Percentiles rank a stretch among this genome's conserved stretches.
Conservation (phyloP, 2,797 vertebrate genomes). For the Enteromius radiatus region DNA sequence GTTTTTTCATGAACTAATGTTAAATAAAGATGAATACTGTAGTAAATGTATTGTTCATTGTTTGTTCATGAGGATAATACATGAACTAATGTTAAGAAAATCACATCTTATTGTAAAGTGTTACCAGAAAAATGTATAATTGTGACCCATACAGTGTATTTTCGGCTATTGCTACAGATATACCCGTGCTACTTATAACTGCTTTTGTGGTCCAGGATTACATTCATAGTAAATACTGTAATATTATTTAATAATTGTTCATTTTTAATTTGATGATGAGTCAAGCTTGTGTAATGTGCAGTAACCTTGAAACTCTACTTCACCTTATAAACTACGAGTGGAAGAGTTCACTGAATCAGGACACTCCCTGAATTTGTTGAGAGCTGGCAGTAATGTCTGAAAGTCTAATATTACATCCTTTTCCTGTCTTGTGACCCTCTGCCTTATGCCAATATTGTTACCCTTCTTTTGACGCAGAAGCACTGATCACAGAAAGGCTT, state of each 20-base stretch:
- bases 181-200: neutral
- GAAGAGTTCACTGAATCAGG: neutral
- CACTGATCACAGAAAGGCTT: neutral
- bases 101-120: no score
- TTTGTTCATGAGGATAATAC: no score
- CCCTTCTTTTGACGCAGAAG: neutral
- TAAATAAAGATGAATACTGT: no score
- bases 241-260: neutral
- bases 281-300: neutral
- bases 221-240: neutral
- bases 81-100: no score
- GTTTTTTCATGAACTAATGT: no score
- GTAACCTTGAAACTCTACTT: slow-evolving; percentile 5
- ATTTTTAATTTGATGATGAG: neutral
- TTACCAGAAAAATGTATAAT: no score
- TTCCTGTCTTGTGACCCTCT: neutral
- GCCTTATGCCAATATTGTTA: neutral
- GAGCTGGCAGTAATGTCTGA: neutral
- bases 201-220: no score
- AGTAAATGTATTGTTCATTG: no score
- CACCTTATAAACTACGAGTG: neutral
- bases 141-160: no score
- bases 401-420: neutral
- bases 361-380: neutral
- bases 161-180: neutral